phyloP scores from a whole-genome alignment of 2,113 vertebrate genomes.

The Psephotus haematonotus region DNA sequence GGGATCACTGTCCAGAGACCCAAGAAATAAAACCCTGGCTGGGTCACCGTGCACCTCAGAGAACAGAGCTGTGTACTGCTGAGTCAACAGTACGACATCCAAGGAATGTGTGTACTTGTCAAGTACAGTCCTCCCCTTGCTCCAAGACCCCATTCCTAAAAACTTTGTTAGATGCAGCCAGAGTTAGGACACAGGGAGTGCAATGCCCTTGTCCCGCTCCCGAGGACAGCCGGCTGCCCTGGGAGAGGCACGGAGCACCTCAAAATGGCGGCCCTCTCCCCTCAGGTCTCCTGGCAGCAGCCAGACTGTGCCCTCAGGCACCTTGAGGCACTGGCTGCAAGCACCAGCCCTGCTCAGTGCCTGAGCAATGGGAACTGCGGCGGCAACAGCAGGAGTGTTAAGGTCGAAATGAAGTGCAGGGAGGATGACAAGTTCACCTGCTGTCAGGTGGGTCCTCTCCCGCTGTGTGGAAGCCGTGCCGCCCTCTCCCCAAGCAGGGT shows the following conservation, averaged over 20 bases:
- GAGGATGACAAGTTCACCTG: background rate
- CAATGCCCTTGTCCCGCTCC: fast-evolving
- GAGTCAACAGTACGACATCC: background rate
- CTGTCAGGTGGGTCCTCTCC: background rate
- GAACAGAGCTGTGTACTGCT: background rate
- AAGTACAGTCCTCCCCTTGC: background rate
- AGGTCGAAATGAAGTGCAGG: background rate
- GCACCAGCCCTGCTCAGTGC: background rate
- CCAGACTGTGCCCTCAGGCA: fast-evolving
- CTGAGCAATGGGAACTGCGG: background rate
- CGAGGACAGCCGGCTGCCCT: background rate
- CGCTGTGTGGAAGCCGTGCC: fast-evolving
- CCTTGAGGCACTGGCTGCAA: fast-evolving
- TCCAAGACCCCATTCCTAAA: background rate
- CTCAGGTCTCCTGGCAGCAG: background rate
- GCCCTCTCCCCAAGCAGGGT: background rate
- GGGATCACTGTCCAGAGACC: background rate
- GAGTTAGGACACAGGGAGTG: no score
- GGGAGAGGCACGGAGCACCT: fast-evolving
- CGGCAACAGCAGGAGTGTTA: background rate
- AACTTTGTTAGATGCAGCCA: background rate
- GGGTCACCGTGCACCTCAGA: background rate
- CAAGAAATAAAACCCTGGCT: background rate
- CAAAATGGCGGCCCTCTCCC: background rate
- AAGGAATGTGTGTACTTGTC: background rate